Percentiles rank a stretch among this genome's conserved stretches.
Conservation (phyloP, 2,888 invertebrate genomes). For the Pristionchus arcanus region DNA sequence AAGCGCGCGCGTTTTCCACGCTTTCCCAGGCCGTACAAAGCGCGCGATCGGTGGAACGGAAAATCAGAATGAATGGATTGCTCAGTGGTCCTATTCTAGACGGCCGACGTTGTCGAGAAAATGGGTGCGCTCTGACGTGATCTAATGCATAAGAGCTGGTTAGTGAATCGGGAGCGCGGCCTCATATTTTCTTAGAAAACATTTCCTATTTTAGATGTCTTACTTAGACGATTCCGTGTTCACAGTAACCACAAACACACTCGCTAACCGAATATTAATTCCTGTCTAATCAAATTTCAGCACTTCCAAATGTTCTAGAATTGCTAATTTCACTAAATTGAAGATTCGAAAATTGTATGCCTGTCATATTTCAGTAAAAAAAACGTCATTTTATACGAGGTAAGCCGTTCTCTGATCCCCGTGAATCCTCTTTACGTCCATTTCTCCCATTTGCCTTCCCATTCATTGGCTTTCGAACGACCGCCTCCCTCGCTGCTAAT, state of each 20-base stretch:
- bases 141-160: background rate
- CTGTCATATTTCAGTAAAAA: background rate
- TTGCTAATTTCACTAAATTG: no score
- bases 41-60: background rate
- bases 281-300: background rate
- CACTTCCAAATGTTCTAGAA: no score
- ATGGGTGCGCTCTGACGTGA: background rate
- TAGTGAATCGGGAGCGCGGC: background rate
- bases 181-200: no score
- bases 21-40: background rate
- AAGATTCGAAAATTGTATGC: background rate
- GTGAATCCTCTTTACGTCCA: background rate
- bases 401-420: background rate
- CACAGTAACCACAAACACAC: no score
- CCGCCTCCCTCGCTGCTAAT: conserved; percentile 25
- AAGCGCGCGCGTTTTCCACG: background rate
- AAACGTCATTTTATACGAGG: background rate
- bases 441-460: background rate
- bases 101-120: background rate
- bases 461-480: conserved; percentile 15
- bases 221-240: no score
- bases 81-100: background rate
- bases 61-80: background rate
- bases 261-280: background rate
- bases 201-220: no score